Evolutionary conservation across 2,888 invertebrate genomes (phyloP), one percentile per base, ranked within the genome.

Genomic region (Spodoptera exigua): DNA sequence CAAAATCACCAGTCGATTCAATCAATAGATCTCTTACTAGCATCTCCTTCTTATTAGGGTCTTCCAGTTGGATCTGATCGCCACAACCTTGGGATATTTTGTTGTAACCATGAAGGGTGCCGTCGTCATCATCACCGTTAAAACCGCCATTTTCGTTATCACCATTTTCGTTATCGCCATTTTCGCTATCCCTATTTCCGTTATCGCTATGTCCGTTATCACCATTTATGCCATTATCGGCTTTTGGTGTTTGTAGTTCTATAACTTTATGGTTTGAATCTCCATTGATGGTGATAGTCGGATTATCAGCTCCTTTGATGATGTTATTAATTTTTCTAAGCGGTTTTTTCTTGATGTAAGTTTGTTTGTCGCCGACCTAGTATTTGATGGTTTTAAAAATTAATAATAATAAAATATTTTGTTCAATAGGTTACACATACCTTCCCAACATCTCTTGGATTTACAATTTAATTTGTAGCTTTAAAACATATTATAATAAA

Each of bases 21-120:
- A n/a, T n/a, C 17, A 34, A 16, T 14, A 45, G 59, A 61, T 48
- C 2, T 75, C 92, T 87, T 91, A 94, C 93, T 55, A 93, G 81
- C 9, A 83, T 57, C 51, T 94, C 94, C 61, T 86, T 93, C 51
- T 93, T 93, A 61, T 88, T 69, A 1, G 90, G 89, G 75, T 93
- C 88, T 70, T 94, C 93, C 16, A 93, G 62, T 41, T 94, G 91
- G 61, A 93, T 91, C 21, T 85, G 78, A 27, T 89, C 72, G 11
- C 86, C 86, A 69, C 92, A 93, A 0, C 91, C 91, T 0, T 86
- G 78, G 2, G 91, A 80, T 43, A 89, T 90, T 64, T 89, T 88
- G 53, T 86, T 78, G 52, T 92, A 93, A n/a, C 93, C 93, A 45
- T 91, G 89, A 2, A 92, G 84, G 7, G 80, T 84, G 0, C 56